Evolutionary conservation across 2,113 vertebrate genomes (phyloP).

Genomic region (Varanus salvator): DNA sequence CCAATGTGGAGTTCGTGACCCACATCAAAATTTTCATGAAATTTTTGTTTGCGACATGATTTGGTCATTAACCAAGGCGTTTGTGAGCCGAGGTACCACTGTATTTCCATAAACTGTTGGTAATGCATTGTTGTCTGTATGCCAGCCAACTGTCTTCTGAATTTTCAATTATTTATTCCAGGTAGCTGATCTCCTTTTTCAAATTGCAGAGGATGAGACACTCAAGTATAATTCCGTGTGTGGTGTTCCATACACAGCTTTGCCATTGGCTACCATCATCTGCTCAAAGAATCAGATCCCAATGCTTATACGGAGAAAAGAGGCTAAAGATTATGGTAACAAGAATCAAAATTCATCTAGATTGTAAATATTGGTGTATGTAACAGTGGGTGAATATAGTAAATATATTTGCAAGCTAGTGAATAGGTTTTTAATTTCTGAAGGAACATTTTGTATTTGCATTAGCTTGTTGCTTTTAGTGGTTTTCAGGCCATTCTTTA

Average conservation of each 20-base stretch:
- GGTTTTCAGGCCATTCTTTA: not conserved
- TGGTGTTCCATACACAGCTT: slow-evolving; percentile 93
- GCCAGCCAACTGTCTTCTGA: not conserved
- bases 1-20: too few relatives aligned
- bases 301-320: slow-evolving; percentile 94
- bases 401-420: not conserved
- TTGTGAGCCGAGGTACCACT: too few relatives aligned
- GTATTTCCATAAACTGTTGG: not conserved
- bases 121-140: not conserved
- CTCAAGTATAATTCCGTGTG: slow-evolving; percentile 84
- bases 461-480: not conserved
- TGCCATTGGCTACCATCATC: slow-evolving; percentile 91
- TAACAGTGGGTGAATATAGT: too few relatives aligned
- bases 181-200: slow-evolving; percentile 86
- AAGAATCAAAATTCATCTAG: not conserved
- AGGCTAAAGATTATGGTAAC: slow-evolving; percentile 92
- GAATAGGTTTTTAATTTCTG: not conserved
- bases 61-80: too few relatives aligned
- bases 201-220: slow-evolving; percentile 70
- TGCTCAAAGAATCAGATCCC: slow-evolving; percentile 82
- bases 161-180: slow-evolving; percentile 47
- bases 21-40: too few relatives aligned
- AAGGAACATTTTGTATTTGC: not conserved
- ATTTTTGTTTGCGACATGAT: too few relatives aligned
- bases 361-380: not conserved